phyloP scores from a whole-genome alignment of 1,140 invertebrate species.

The Bradynema listronoti region DNA sequence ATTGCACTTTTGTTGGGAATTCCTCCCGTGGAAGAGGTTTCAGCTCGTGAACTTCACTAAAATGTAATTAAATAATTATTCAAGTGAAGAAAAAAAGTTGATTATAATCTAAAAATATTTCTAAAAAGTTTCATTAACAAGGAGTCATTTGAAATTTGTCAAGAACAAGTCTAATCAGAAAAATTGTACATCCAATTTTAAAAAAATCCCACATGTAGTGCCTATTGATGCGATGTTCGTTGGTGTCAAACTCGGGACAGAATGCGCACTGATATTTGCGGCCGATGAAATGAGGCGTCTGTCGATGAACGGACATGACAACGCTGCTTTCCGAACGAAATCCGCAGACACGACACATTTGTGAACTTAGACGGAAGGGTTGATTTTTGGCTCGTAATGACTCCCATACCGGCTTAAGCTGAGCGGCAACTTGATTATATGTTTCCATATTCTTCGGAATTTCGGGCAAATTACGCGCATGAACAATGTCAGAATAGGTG shows the following conservation, averaged over 20 bases:
- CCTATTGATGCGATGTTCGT: conserved; percentile 43
- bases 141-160: background rate
- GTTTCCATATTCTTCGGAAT: conserved; percentile 56
- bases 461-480: conserved; percentile 54
- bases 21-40: conserved; percentile 43
- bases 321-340: conserved; percentile 45
- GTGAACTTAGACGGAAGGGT: conserved; percentile 44
- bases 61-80: conserved; percentile 13
- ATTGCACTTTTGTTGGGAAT: conserved; percentile 35
- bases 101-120: background rate
- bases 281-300: conserved; percentile 41
- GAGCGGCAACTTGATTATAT: conserved; percentile 55
- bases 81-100: background rate
- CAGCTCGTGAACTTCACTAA: conserved; percentile 44
- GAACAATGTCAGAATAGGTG: conserved; percentile 56
- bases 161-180: too few relatives aligned
- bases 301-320: conserved; percentile 39
- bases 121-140: background rate
- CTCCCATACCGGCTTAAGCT: conserved; percentile 56
- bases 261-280: conserved; percentile 47
- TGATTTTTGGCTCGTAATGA: conserved; percentile 48
- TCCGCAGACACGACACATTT: conserved; percentile 42
- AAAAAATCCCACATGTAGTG: conserved; percentile 46
- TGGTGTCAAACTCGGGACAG: conserved; percentile 55
- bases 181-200: too few relatives aligned